Base-by-base conservation (phyloP, 1,140 invertebrate genomes). In the Bombus turneri region DNA sequence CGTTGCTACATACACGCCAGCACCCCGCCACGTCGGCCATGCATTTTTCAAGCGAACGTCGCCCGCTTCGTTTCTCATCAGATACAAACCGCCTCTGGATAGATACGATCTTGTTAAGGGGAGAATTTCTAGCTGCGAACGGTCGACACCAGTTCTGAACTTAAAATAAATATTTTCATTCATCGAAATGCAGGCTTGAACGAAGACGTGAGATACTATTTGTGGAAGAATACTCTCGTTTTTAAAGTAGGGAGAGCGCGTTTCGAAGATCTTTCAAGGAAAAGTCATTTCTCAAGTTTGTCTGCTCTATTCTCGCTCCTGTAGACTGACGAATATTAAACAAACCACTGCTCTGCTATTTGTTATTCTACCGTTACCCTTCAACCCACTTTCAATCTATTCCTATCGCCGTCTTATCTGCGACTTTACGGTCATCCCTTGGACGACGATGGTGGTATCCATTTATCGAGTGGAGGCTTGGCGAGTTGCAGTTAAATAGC, bases 41-140 rank as follows among this genome's bases (percentile, higher is more conserved):
- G 43, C 59, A 75, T 85, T 85, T 85, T 85, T 81, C 47, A 85
- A 66, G 53, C 9, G 31, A 22, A 71, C 74, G 22, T 71, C 66
- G 28, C 4, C 22, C 34, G 9, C 10, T 31, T 72, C 53, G 39
- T 25, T 41, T 34, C 64, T 15, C 62, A 22, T 59, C 83, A 39
- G 66, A n/a, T 34, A 47, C n/a, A 43, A 68, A 62, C 57, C 34
- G 15, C 2, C 68, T 8, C 25, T 0, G 47, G 53, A 31, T 41
- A 78, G 66, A 53, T 80, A 47, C 31, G 39, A 62, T 59, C 75
- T 84, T 79, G 37, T 84, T 47, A 59, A 75, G 57, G 39, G 12
- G 18, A 1, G 41, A 18, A n/a, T n/a, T 66, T 66, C 62, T 34
- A 66, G 10, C 39, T 28, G 39, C 28, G 62, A n/a, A 4, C 62